A percentile compares a stretch with the other conserved stretches of the same genome.
These are phyloP conservation scores for Tarsius wallacei DNA, from an alignment of 2,797 vertebrate species.

Conservation along the genomic window DNA sequence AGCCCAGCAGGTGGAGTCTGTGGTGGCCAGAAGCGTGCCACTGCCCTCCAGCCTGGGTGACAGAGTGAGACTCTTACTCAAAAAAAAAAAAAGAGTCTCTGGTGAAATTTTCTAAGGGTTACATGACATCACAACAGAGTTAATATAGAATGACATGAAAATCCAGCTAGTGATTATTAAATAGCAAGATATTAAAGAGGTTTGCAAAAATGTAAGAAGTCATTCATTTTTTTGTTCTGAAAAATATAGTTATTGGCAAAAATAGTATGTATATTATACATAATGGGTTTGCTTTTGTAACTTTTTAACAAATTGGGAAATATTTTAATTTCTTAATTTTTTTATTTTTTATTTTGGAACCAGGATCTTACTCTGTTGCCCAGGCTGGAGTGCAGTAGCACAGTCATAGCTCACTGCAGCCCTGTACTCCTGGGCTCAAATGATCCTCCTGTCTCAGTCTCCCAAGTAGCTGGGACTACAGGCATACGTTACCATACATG, in stretches of 20 bases:
- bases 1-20: too few relatives aligned
- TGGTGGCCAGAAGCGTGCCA: too few relatives aligned
- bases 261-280: neutral
- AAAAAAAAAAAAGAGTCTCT: neutral
- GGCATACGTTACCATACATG: too few relatives aligned
- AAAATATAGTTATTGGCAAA: neutral
- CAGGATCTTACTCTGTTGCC: too few relatives aligned
- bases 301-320: slow-evolving; percentile 28
- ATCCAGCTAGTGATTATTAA: neutral
- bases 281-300: neutral
- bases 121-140: neutral
- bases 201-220: slow-evolving; percentile 29
- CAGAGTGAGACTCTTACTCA: too few relatives aligned
- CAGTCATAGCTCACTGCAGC: too few relatives aligned
- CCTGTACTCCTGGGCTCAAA: too few relatives aligned
- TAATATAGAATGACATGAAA: neutral
- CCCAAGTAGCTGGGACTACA: too few relatives aligned
- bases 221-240: neutral
- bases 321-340: neutral
- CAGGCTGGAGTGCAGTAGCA: too few relatives aligned
- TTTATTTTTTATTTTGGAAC: too few relatives aligned
- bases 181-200: neutral
- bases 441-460: too few relatives aligned
- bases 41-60: too few relatives aligned
- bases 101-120: neutral